Evolutionary conservation across 2,888 invertebrate genomes (phyloP), one percentile per base, ranked within the genome.

Genomic region (Actias luna): DNA sequence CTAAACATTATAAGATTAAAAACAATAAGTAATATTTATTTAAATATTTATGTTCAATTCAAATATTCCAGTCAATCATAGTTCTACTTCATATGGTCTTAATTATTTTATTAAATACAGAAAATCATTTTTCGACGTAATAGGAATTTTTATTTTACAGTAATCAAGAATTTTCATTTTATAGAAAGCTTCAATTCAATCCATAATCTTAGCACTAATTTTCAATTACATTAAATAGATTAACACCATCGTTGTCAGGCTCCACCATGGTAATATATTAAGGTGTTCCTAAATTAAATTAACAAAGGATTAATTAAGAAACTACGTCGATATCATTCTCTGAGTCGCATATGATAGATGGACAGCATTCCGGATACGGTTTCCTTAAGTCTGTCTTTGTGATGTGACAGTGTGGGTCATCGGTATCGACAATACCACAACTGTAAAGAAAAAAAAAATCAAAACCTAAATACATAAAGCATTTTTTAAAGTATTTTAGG

Each of bases 331-430:
- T 36, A 22, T 18, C 14, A 27, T 57, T 61, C 22, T 61, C 61
- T 31, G 14, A 29, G 58, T 85, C 84, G 66, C 89, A 89, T 64
- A 78, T 80, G 35, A 87, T 42, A 1, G 67, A 60, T 2, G 78
- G 76, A 72, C 89, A 90, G 67, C 89, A 89, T 1, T 66, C 62
- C 0, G 89, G 89, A 63, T 89, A 84, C 0, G 84, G 80, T 65
- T 77, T 81, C 22, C 74, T 81, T 0, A 73, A 62, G 52, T 89
- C 86, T 36, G 10, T 64, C 0, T 80, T 73, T 4, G 83, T 84
- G 10, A 78, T 39, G 67, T 80, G 65, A 64, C 89, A 89, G 14
- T 82, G 78, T 0, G 72, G 69, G 29, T 84, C 83, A 0, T 72
- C 63, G 0, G 78, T 75, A 3, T 0, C 2, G 0, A 84, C 73